Base-by-base conservation (phyloP, 2,888 invertebrate genomes). In the Trissoscelio sp. region DNA sequence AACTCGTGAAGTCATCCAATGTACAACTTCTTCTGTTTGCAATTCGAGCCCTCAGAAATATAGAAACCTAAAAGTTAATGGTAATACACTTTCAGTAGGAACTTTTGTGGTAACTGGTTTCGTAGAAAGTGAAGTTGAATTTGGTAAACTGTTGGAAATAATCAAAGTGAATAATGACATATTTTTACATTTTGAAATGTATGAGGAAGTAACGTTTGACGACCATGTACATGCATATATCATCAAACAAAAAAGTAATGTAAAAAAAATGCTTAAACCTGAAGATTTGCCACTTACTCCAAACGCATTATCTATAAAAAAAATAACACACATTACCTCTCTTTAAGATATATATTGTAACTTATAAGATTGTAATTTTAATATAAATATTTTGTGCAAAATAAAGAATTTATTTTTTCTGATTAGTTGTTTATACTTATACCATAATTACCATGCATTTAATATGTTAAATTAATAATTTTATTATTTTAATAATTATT, bases 61-160 rank as follows among this genome's bases (percentile, higher is more conserved):
- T 42, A 42, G 42, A 11, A 42, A 5, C n/a, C 22, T 60, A n/a
- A 42, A 11, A 12, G 7, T 60, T 9, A 42, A 60, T 42, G 60
- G 60, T 11, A 60, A 42, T 22, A 14, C 5, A n/a, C 12, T 42
- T 22, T 18, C 14, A 22, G 22, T 60, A 18, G 60, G 42, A 5
- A 60, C 1, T 60, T 60, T 60, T 42, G 18, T 60, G 3, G 42
- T 60, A 22, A 60, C 60, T 11, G 14, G n/a, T 24, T 11, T 60
- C 22, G 1, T 1, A 12, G 42, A 60, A 20, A 60, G 42, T n/a
- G 60, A 60, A 42, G 18, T 12, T 60, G 60, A 62, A 46, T 62
- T 62, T 46, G 62, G 62, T 5, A 24, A 62, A 46, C 6, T 60
- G 3, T 12, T 60, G 18, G 60, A 60, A 44, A 44, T 60, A n/a